Evolutionary conservation across 2,113 vertebrate genomes (phyloP).

Genomic region (Rissa tridactyla): DNA sequence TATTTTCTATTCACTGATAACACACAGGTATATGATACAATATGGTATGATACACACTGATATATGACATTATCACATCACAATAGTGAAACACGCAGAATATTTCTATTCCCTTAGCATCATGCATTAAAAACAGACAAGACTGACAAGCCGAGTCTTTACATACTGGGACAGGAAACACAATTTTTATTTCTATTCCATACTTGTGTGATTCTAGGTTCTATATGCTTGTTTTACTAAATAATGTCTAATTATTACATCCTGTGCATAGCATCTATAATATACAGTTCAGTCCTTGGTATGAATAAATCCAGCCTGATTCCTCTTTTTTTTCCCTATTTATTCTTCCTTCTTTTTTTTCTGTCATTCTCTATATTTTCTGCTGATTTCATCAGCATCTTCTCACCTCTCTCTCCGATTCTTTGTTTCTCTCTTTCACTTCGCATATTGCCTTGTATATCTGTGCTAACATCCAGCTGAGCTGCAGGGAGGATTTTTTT

Average conservation of each 20-base stretch:
- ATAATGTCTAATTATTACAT: neutral
- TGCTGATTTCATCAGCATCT: neutral
- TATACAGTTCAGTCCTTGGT: neutral
- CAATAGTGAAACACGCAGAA: neutral
- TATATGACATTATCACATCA: neutral
- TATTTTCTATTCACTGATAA: neutral
- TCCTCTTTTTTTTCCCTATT: neutral
- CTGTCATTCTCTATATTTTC: neutral
- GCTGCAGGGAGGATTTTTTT: neutral
- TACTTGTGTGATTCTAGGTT: neutral
- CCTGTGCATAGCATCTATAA: neutral
- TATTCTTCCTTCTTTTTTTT: neutral
- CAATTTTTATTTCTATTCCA: neutral
- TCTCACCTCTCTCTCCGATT: neutral
- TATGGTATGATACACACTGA: neutral
- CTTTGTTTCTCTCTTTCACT: slow-evolving; percentile 7
- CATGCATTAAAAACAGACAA: neutral
- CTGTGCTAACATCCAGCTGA: neutral
- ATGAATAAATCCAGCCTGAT: neutral
- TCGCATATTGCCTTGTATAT: neutral
- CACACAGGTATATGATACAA: neutral
- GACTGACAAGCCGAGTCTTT: neutral
- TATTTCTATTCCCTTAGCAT: neutral
- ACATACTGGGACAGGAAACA: neutral
- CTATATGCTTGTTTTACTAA: neutral